Conservation (phyloP, 2,113 vertebrate species). For the Fukomys damarensis region DNA sequence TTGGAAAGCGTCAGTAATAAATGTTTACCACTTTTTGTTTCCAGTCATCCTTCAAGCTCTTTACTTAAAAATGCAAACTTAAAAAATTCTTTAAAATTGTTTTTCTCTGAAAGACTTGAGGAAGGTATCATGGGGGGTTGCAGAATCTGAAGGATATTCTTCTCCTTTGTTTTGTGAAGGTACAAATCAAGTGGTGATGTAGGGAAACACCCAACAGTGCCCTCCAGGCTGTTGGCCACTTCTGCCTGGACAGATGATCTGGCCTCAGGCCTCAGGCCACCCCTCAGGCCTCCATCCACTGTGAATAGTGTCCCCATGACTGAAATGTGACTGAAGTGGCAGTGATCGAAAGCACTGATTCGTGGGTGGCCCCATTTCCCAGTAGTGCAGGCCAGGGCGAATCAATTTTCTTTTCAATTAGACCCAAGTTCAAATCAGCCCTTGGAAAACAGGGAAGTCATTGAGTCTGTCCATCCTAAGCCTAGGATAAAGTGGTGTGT, state of each 20-base stretch:
- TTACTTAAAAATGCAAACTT: not conserved
- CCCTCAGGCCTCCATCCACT: not conserved
- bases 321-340: not conserved
- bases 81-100: not conserved
- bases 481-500: not conserved
- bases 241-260: fast-evolving
- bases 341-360: not conserved
- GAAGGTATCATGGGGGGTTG: not conserved
- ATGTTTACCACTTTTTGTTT: not conserved
- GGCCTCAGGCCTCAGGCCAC: not conserved
- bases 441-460: not conserved
- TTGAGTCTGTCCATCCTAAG: not conserved
- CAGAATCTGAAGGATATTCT: not conserved
- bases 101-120: not conserved
- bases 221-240: not conserved
- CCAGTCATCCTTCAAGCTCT: not conserved
- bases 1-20: not conserved
- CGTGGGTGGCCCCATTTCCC: not conserved
- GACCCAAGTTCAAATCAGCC: not conserved
- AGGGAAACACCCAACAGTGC: not conserved
- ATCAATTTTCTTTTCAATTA: not conserved
- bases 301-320: not conserved
- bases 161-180: not conserved
- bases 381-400: fast-evolving
- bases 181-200: not conserved